Base-by-base conservation (phyloP, 2,888 invertebrate species). In the Andrena fulva region DNA sequence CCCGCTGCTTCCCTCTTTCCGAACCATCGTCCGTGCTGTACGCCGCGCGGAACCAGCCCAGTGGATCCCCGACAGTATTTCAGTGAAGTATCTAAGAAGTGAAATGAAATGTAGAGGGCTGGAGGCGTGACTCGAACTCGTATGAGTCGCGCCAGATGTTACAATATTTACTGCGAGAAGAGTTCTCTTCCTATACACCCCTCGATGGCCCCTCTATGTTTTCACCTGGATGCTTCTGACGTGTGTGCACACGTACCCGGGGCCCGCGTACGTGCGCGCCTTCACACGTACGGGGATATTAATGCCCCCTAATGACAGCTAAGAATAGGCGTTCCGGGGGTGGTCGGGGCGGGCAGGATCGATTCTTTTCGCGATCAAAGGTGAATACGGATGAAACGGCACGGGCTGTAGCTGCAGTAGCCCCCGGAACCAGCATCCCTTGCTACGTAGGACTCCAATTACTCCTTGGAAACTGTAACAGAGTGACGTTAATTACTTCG, bases 131-230 rank as follows among this genome's bases (percentile, higher is more conserved):
- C 92, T 92, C 88, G 91, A 92, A 91, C 89, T 85, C 90, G 89
- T 91, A 92, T 90, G 90, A 92, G 91, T 91, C 85, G 87, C 88
- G 79, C 91, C 92, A 92, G 92, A 92, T 92, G 92, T 91, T 92
- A 89, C 92, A 91, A 91, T 92, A 92, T 92, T 92, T 92, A 92
- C 91, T 91, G 91, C 90, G 83, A 83, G 80, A 75, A 85, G 86
- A 84, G 75, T 78, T 69, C 69, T 66, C 66, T 42, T 62, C 71
- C 82, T 71, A 33, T 67, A 76, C 80, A 80, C 71, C 75, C 33
- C 66, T 54, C 77, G 82, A 80, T 68, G 73, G 69, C 72, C 42
- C 78, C 56, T 54, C 69, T 75, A 75, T 60, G 66, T 80, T 68
- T 74, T 76, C 74, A 77, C 75, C 73, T 82, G 80, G 86, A 78